Evolutionary conservation across 2,888 invertebrate genomes (phyloP), one percentile per base, ranked within the genome.

Genomic region (Acronicta leporina): DNA sequence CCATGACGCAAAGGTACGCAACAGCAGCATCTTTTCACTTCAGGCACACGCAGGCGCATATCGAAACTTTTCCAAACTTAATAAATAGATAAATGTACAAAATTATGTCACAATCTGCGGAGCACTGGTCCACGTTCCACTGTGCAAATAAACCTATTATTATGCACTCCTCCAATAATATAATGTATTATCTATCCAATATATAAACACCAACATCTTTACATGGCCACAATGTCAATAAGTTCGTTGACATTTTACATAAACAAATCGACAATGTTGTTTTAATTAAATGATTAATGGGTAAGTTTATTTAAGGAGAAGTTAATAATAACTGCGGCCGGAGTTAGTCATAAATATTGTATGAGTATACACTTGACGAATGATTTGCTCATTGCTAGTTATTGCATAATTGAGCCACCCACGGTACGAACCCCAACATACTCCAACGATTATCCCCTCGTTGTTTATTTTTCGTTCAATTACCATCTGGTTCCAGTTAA

Each of bases 341-440:
- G 47, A 44, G 42, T 67, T 16, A 51, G 20, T 68, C 68, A 54
- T 50, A 48, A 63, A 58, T 44, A 56, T 43, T 50, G 42, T 40
- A 73, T 52, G 46, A 57, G 57, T 51, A 14, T 63, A 14, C 61
- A 58, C 56, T 69, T 61, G 69, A 73, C 75, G 84, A 85, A 89
- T 87, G 74, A 87, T 85, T 86, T 84, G 80, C 81, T 91, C 81
- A 91, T 91, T 92, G 86, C 68, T 79, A 78, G 80, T 92, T 89
- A 93, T 92, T 94, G 87, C 86, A 87, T 92, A 92, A 93, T 92
- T 92, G 91, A 85, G 91, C 92, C 93, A 92, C 93, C 92, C 92
- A 91, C 80, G 51, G 70, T 64, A 82, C 81, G 91, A 90, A 91
- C 92, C 89, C 87, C 90, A 68, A 81, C 87, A 82, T 79, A 82